Evolutionary conservation across 2,797 vertebrate genomes (phyloP).

Genomic region (Scleropages formosus): DNA sequence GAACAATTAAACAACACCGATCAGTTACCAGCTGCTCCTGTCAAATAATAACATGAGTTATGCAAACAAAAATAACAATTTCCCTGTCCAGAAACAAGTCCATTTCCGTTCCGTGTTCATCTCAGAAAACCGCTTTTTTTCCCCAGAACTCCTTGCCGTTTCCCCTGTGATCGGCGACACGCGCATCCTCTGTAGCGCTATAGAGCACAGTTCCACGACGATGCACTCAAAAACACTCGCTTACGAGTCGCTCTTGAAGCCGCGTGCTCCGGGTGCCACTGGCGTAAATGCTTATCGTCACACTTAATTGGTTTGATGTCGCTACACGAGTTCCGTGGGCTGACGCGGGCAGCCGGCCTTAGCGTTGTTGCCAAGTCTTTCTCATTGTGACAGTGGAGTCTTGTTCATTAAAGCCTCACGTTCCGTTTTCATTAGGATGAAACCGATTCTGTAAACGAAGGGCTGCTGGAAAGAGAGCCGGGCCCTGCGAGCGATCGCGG

Average conservation of each 20-base stretch:
- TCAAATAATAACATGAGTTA: too few species aligned
- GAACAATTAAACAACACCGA: too few species aligned
- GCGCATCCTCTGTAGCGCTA: not conserved
- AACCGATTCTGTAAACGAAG: conserved; percentile 91
- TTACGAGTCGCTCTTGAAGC: conserved; percentile 59
- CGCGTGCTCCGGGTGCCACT: conserved; percentile 69
- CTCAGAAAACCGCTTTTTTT: not conserved
- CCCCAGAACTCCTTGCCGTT: not conserved
- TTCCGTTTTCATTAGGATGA: conserved; percentile 94
- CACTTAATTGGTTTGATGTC: conserved; percentile 90
- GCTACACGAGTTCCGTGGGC: conserved; percentile 65
- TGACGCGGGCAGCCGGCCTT: conserved; percentile 77
- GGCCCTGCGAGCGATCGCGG: conserved; percentile 88
- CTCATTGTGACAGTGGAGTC: conserved; percentile 88
- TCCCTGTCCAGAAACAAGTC: not conserved
- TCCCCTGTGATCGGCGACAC: not conserved
- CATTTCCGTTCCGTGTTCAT: conserved; percentile 10
- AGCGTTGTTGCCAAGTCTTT: conserved; percentile 96
- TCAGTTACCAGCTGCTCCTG: too few species aligned
- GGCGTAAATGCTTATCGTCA: conserved; percentile 86
- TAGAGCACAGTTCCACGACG: conserved; percentile 13
- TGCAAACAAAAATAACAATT: not conserved
- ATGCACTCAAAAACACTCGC: conserved; percentile 26
- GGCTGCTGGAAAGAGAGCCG: conserved; percentile 83
- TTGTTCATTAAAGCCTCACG: conserved; percentile 97